Conservation (phyloP, 2,888 invertebrate species). For the Boloria euphrosyne region DNA sequence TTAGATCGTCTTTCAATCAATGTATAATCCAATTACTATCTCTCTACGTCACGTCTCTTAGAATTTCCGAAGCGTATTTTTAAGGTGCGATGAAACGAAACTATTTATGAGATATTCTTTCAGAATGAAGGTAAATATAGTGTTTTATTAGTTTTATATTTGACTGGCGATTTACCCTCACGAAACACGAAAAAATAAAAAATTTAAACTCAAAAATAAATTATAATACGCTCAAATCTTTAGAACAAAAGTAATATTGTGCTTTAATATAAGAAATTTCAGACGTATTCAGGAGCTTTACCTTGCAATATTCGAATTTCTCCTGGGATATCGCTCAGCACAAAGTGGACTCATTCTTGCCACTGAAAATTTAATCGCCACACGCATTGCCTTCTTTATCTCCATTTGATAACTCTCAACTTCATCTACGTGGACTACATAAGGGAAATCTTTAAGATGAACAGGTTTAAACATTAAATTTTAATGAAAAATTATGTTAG, state of each 20-base stretch:
- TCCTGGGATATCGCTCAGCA: conserved; percentile 23
- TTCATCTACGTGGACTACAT: neutral
- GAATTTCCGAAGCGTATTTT: too few species aligned
- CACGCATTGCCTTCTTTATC: conserved; percentile 18
- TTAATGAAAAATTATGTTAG: neutral
- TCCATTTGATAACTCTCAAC: conserved; percentile 2
- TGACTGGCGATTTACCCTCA: too few species aligned
- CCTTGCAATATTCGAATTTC: conserved; percentile 25
- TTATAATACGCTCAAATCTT: conserved; percentile 8
- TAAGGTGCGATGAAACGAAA: too few species aligned
- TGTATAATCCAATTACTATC: too few species aligned
- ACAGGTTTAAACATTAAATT: neutral
- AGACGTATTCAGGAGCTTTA: conserved; percentile 16
- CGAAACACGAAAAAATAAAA: too few species aligned
- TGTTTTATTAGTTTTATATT: too few species aligned
- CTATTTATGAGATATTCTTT: too few species aligned
- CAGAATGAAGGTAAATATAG: too few species aligned
- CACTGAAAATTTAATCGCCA: conserved; percentile 25
- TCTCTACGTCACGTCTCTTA: too few species aligned
- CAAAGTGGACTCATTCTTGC: conserved; percentile 22
- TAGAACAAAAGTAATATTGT: conserved; percentile 14
- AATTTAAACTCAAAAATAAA: conserved; percentile 4
- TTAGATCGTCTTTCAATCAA: too few species aligned
- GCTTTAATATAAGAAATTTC: conserved; percentile 15
- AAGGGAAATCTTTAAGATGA: conserved; percentile 1